These are phyloP conservation scores for Dasyprocta punctata DNA, from an alignment of 2,113 vertebrate species.

Conservation along the genomic window DNA sequence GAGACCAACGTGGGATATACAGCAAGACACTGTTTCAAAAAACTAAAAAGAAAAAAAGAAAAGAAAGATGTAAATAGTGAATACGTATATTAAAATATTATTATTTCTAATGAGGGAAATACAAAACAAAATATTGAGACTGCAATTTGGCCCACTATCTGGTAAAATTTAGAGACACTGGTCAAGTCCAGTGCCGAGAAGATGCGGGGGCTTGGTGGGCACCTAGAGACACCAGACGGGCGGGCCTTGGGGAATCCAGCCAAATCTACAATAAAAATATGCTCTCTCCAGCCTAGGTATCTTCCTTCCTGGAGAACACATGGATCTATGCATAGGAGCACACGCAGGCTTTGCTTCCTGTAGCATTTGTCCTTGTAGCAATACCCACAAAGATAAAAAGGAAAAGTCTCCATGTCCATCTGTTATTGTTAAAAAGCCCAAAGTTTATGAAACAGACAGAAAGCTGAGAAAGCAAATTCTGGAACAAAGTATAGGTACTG, in stretches of 20 bases:
- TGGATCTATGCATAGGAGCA: background rate
- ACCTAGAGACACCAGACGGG: background rate
- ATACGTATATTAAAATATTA: background rate
- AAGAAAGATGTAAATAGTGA: background rate
- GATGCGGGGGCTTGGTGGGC: background rate
- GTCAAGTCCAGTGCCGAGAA: rapidly evolving
- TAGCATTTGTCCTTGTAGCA: background rate
- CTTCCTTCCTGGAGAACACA: background rate
- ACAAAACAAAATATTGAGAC: background rate
- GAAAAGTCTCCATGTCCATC: background rate
- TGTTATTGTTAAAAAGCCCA: background rate
- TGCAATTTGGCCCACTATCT: background rate
- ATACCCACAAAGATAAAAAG: background rate
- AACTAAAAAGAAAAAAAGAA: too few species aligned
- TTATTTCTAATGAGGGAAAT: background rate
- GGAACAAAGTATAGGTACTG: background rate
- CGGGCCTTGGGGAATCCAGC: too few species aligned
- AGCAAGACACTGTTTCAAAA: too few species aligned
- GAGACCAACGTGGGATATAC: background rate
- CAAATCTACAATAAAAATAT: background rate
- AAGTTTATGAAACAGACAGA: background rate
- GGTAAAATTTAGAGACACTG: background rate
- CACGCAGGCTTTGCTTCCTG: background rate
- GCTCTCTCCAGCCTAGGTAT: background rate
- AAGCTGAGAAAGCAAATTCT: background rate